Evolutionary conservation across 2,113 vertebrate species (phyloP).

Genomic region (Pelobates fuscus): DNA sequence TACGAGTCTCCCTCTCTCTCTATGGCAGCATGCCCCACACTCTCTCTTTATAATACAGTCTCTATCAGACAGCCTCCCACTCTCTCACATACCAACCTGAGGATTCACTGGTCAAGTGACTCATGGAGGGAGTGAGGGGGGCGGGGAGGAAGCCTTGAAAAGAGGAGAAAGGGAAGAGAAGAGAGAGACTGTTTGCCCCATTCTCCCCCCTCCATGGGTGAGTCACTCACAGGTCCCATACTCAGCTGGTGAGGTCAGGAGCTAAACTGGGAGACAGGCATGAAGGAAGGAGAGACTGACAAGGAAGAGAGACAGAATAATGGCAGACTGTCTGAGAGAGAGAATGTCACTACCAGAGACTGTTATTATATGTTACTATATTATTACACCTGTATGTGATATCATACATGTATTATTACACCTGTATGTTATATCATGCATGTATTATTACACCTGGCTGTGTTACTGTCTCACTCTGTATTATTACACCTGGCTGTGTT

Average conservation of each 20-base stretch:
- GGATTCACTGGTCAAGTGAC: slow-evolving; percentile 18
- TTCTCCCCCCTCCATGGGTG: slow-evolving; percentile 3
- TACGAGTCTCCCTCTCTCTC: neutral
- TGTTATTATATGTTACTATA: neutral
- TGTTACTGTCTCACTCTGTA: neutral
- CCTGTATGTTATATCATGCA: neutral
- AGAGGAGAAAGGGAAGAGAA: neutral
- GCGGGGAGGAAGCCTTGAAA: neutral
- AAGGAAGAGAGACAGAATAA: neutral
- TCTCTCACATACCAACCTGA: slow-evolving; percentile 34
- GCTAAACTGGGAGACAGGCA: slow-evolving; percentile 9
- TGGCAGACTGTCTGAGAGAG: neutral
- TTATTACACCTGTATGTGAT: neutral
- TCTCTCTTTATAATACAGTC: neutral
- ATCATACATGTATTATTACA: neutral
- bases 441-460: neutral
- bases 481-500: neutral
- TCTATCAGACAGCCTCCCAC: neutral
- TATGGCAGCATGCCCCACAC: too few species aligned
- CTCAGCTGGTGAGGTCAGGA: slow-evolving; percentile 20
- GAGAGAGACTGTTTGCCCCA: neutral
- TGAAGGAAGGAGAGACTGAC: neutral
- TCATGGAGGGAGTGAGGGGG: neutral
- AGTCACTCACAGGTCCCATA: slow-evolving; percentile 22
- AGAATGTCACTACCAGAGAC: too few species aligned